phyloP scores from a whole-genome alignment of 2,113 vertebrate species.

The Arothron firmamentum region DNA sequence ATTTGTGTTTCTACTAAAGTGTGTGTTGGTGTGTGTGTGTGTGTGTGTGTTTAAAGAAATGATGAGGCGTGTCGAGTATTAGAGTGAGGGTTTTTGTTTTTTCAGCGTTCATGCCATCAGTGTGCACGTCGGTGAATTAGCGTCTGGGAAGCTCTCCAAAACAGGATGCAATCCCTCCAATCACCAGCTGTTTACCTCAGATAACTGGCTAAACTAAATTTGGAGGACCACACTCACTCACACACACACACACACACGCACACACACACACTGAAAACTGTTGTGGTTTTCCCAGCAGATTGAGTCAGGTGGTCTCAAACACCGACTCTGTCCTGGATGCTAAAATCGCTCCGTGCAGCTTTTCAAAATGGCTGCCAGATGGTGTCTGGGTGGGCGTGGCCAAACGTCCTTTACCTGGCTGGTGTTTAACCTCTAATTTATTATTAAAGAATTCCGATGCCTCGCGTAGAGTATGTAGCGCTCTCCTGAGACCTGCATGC shows the following conservation, averaged over 20 bases:
- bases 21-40: conserved; percentile 32
- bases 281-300: conserved; percentile 28
- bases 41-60: conserved; percentile 26
- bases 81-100: conserved; percentile 21
- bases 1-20: conserved; percentile 34
- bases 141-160: conserved; percentile 56
- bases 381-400: background rate
- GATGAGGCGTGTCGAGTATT: conserved; percentile 47
- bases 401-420: too few relatives aligned
- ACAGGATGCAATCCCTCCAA: conserved; percentile 50
- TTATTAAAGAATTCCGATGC: too few relatives aligned
- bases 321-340: too few relatives aligned
- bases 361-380: background rate
- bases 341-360: background rate
- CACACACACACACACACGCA: conserved; percentile 30
- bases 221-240: conserved; percentile 34
- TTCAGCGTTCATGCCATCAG: background rate
- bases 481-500: too few relatives aligned
- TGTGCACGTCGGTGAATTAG: conserved; percentile 14
- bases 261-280: conserved; percentile 8
- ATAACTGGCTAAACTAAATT: conserved; percentile 51
- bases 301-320: conserved; percentile 24
- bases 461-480: too few relatives aligned
- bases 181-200: conserved; percentile 66
- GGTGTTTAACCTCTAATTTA: too few relatives aligned